These are phyloP conservation scores for Enteromius unitaeniatus DNA, from an alignment of 2,797 vertebrate genomes.

Conservation along the genomic window DNA sequence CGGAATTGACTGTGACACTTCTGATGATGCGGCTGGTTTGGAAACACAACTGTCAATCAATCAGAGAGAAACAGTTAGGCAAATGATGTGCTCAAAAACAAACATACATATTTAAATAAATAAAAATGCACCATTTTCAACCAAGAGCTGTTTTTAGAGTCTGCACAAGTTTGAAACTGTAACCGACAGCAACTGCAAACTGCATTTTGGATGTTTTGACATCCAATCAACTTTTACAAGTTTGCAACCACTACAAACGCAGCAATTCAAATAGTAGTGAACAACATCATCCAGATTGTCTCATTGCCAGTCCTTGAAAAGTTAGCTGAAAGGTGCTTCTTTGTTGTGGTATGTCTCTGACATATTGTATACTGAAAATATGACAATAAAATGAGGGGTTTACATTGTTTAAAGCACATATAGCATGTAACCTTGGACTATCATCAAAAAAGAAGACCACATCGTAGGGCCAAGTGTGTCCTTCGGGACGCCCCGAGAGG, in stretches of 20 bases:
- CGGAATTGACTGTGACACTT: constrained; percentile 50
- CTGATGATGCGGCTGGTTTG: constrained; percentile 45
- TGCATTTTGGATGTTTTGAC: not conserved
- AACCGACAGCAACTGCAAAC: not conserved
- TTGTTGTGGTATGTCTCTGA: not conserved
- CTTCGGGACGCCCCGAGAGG: no score
- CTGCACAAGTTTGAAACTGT: not conserved
- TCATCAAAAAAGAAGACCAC: not conserved
- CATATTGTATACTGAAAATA: not conserved
- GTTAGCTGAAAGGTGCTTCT: not conserved
- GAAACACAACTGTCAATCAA: constrained; percentile 48
- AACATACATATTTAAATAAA: constrained; percentile 42
- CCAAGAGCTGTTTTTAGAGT: not conserved
- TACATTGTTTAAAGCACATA: not conserved
- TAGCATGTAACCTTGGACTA: not conserved
- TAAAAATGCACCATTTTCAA: not conserved
- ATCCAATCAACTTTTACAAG: not conserved
- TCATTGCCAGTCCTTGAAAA: not conserved
- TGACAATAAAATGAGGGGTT: not conserved
- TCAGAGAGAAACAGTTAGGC: constrained; percentile 39
- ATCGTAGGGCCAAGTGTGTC: no score
- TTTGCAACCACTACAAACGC: not conserved
- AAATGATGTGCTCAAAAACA: constrained; percentile 39
- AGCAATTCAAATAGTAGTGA: not conserved
- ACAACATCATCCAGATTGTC: not conserved